Percentiles rank a stretch among this genome's conserved stretches.
Conservation (phyloP, 2,113 vertebrate genomes). For the Odontophorus gujanensis region DNA sequence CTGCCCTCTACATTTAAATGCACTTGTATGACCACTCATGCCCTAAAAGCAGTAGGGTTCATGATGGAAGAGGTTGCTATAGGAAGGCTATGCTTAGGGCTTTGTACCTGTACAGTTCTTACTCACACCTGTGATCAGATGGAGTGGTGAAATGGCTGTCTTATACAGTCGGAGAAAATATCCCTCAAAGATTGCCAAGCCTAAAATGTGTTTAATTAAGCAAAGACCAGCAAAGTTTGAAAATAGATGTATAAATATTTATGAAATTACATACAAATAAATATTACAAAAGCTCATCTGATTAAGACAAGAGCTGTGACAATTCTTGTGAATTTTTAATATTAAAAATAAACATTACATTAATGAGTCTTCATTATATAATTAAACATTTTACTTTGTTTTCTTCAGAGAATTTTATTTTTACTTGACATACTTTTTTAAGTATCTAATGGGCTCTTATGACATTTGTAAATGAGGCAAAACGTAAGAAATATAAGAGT, state of each 20-base stretch:
- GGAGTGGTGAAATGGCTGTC: neutral
- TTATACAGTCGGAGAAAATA: neutral
- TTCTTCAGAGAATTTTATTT: constrained; percentile 60
- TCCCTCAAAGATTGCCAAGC: neutral
- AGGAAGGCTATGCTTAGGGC: neutral
- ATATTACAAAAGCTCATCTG: constrained; percentile 67
- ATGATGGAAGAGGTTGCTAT: rapidly evolving
- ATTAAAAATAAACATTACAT: constrained; percentile 69
- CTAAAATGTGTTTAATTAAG: constrained; percentile 40
- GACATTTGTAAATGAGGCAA: constrained; percentile 67
- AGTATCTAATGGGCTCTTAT: constrained; percentile 48
- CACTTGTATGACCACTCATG: rapidly evolving
- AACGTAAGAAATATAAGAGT: constrained; percentile 58
- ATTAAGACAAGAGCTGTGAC: constrained; percentile 67
- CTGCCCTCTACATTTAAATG: neutral
- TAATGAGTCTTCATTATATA: constrained; percentile 69
- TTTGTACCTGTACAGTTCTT: rapidly evolving
- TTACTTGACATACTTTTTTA: constrained; percentile 53
- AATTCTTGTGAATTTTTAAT: constrained; percentile 74
- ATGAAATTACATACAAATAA: constrained; percentile 67
- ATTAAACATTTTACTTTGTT: constrained; percentile 66
- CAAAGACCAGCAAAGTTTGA: constrained; percentile 22
- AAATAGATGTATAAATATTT: constrained; percentile 59
- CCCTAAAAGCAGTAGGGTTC: neutral
- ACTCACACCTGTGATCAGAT: no score